phyloP scores from a whole-genome alignment of 1,140 invertebrate species.

The Eupristina koningsbergeri region DNA sequence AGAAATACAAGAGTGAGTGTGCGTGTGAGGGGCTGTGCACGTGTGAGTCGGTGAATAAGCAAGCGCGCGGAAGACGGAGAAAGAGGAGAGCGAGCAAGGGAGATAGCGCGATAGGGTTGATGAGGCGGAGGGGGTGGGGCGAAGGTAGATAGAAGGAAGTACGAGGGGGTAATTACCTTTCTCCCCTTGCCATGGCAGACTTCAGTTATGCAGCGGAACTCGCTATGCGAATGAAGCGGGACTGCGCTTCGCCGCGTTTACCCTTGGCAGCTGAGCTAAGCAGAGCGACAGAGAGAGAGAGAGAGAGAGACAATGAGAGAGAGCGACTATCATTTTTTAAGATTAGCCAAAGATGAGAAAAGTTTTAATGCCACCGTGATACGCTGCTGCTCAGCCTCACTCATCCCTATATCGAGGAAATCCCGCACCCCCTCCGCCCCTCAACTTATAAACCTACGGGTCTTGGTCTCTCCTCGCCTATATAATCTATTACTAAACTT shows the following conservation, averaged over 20 bases:
- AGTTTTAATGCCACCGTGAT: constrained; percentile 53
- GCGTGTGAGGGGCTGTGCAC: not conserved
- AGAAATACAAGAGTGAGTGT: constrained; percentile 4
- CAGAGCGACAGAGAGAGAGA: too few relatives aligned
- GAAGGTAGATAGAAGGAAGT: not conserved
- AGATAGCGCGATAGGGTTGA: constrained; percentile 29
- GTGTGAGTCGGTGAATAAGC: not conserved
- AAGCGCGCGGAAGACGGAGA: constrained; percentile 21
- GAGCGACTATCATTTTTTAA: constrained; percentile 49
- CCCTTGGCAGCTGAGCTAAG: constrained; percentile 11
- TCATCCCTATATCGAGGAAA: constrained; percentile 31
- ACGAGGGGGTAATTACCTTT: constrained; percentile 47
- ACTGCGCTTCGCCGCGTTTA: not conserved
- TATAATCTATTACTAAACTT: constrained; percentile 31
- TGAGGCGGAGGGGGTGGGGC: not conserved
- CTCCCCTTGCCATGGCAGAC: not conserved
- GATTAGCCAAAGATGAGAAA: constrained; percentile 56
- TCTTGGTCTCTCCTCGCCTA: not conserved
- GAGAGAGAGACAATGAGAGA: too few relatives aligned
- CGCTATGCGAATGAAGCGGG: constrained; percentile 9
- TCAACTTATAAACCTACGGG: not conserved
- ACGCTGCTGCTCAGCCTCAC: constrained; percentile 2
- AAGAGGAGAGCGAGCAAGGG: constrained; percentile 18
- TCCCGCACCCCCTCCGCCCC: not conserved
- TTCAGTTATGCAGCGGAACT: constrained; percentile 33